Evolutionary conservation across 2,888 invertebrate genomes (phyloP), one percentile per base, ranked within the genome.

Genomic region (Drymonia ruficornis): DNA sequence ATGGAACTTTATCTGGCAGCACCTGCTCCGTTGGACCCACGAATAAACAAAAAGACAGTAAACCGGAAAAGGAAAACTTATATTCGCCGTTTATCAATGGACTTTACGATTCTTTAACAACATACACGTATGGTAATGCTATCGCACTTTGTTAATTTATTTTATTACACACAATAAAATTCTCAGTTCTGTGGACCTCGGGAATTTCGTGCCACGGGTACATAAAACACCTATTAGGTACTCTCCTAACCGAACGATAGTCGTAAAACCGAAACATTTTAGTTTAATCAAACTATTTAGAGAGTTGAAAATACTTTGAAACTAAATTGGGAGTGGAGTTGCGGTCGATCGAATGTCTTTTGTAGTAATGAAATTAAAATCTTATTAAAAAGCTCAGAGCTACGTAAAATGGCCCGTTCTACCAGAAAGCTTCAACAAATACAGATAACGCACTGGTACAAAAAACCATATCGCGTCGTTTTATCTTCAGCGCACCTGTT

Each of bases 1-100:
- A 83, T 81, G 87, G 89, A 90, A 88, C 92, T 90, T 87, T 85
- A 90, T 91, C 91, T 90, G 91, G 88, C 73, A 78, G 78, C 79
- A 80, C 80, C 78, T 79, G 77, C 74, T 81, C 80, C 78, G 76
- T 83, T 87, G 87, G 86, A 87, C 86, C 88, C 87, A 76, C 71
- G 74, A 76, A 74, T 74, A 79, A 74, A 83, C 77, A 68, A 77
- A 81, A 76, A 66, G 64, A 78, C 76, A 78, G 67, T 77, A 72
- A 82, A 71, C 78, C 68, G 66, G 63, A 75, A 72, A 69, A 73
- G 62, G 68, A 72, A 76, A 76, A 75, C 73, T 77, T 69, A 67
- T 75, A 82, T 86, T 86, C 84, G 81, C 88, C 84, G 83, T 83
- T 83, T 80, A 80, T 76, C 76, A 76, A 76, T 74, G 64, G 51